Conservation (phyloP, 2,113 vertebrate species). For the Platysteira castanea region DNA sequence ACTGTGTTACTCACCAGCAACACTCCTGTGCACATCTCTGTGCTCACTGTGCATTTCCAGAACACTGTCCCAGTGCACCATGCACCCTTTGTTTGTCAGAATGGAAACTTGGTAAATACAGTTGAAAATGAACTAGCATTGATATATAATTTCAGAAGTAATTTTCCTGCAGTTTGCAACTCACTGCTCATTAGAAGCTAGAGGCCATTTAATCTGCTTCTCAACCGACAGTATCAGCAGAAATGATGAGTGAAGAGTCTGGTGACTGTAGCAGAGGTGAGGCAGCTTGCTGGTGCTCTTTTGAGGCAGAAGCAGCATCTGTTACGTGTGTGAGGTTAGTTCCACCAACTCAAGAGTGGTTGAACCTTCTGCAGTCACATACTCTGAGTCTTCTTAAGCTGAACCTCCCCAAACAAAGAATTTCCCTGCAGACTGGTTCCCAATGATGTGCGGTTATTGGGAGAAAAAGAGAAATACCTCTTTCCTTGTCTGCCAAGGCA, state of each 20-base stretch:
- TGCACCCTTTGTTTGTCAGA: background rate
- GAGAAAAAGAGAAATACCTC: background rate
- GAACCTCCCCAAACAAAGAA: background rate
- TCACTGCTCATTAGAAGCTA: background rate
- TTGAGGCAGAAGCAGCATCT: background rate
- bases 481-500: background rate
- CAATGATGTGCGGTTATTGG: background rate
- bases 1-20: background rate
- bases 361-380: background rate
- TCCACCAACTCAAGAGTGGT: background rate
- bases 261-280: background rate
- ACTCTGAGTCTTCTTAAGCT: background rate
- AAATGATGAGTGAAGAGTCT: background rate
- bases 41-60: background rate
- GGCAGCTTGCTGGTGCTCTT: background rate
- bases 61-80: background rate
- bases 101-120: background rate
- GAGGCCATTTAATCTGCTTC: background rate
- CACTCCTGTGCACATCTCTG: background rate
- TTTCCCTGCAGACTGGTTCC: background rate
- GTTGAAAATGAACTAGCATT: background rate
- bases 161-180: background rate
- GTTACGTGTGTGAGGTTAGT: background rate
- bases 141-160: background rate
- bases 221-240: background rate